Conservation (phyloP, 2,888 invertebrate genomes). For the Alentia gelatinosa region DNA sequence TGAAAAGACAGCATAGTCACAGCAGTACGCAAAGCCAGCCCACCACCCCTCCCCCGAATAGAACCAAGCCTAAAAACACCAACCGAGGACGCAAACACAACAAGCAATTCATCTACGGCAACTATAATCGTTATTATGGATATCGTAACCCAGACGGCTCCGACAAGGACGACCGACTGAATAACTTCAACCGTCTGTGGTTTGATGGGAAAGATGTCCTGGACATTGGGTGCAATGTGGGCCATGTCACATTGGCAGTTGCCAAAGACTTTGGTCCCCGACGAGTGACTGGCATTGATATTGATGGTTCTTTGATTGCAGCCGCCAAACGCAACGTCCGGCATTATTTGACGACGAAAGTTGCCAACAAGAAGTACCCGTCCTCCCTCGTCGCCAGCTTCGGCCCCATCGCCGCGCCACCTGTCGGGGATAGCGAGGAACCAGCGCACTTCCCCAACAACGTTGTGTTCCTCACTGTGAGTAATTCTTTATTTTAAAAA, state of each 20-base stretch:
- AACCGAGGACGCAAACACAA: constrained; percentile 83
- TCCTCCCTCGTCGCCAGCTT: constrained; percentile 93
- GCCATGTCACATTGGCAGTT: constrained; percentile 94
- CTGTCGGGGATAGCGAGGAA: constrained; percentile 65
- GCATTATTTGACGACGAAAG: constrained; percentile 83
- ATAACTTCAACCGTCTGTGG: constrained; percentile 90
- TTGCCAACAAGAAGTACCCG: constrained; percentile 85
- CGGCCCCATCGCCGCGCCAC: constrained; percentile 86
- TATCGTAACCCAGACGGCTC: constrained; percentile 92
- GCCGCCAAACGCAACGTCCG: constrained; percentile 88
- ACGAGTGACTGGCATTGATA: constrained; percentile 95
- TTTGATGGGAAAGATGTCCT: constrained; percentile 94
- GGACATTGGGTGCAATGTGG: constrained; percentile 98
- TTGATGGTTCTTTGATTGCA: constrained; percentile 92
- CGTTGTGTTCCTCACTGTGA: constrained; percentile 87
- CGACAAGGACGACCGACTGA: constrained; percentile 89
- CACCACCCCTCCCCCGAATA: background rate
- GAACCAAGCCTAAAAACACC: background rate
- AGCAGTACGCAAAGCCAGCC: constrained; percentile 32
- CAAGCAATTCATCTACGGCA: constrained; percentile 92
- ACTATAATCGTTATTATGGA: constrained; percentile 98
- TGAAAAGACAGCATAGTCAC: constrained; percentile 40
- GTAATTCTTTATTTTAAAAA: background rate
- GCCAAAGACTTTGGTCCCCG: constrained; percentile 92
- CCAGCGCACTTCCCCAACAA: constrained; percentile 89